Evolutionary conservation across 37 sponge, comb jelly and placozoan genomes (phyloP), one percentile per base, ranked within the genome.

Genomic region (Haliclona indistincta): DNA sequence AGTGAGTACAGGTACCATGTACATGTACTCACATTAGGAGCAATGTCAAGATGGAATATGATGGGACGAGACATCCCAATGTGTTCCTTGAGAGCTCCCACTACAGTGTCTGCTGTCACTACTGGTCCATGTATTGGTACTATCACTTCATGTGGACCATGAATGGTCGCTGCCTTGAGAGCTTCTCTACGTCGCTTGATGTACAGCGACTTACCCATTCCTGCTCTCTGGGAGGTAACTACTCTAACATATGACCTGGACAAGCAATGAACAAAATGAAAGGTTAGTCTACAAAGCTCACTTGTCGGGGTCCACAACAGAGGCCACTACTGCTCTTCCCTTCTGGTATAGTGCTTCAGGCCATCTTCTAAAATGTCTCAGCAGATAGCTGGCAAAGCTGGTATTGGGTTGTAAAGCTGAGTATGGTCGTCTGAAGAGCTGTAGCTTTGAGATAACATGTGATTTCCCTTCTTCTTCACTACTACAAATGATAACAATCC

Each of bases 401-500:
- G 38, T 19, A 35, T 43, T 43, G 11, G 6, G 30, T 26, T 26
- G 30, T 7, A 61, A 40, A 1, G 32, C 13, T 1, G 47, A 3
- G 64, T 60, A 54, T 20, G 71, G 60, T 23, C 73, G 43, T 20
- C 40, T 38, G 34, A 63, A 38, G 0, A 41, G 33, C 45, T 40
- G 65, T 7, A 84, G 78, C 43, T 67, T 70, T 29, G 85, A 70
- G 11, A 84, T 35, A 22, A 84, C 70, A n/a, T 71, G 85, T 43
- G 78, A 77, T 63, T 70, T 77, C 17, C 77, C 78, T 32, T 84
- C 71, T 37, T 53, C 72, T 11, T 77, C 65, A 22, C 47, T 51
- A 53, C 85, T 84, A 34, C 85, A 84, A 0, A 84, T 52, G 6
- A 84, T 64, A 42, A 84, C 78, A 19, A 84, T 39, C n/a, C 56